Base-by-base conservation (phyloP, 2,113 vertebrate species). In the Peromyscus californicus region DNA sequence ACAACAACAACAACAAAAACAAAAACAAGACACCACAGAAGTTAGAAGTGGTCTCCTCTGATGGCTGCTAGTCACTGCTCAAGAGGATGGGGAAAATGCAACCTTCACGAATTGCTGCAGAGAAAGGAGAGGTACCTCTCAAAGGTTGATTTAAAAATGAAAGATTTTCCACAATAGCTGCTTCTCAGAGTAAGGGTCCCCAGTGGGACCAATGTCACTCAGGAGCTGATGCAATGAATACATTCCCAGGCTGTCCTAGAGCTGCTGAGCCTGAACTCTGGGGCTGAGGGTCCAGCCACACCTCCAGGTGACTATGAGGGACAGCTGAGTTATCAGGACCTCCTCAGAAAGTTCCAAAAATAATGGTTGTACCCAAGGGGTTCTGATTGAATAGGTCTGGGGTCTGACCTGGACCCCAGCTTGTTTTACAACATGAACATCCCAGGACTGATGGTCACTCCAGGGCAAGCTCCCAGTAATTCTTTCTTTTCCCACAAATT, bases 381-480 rank as follows among this genome's bases (percentile, higher is more conserved):
- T 97, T 69, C 75, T 75, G 63, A 76, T 79, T 92, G 86, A 95
- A 83, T 95, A 95, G 59, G 76, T 85, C 33, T 91, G 22, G 65
- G n/a, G 19, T 36, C 29, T 54, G 59, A 26, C 22, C 59, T 76
- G 59, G 86, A 31, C 70, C 4, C 21, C 13, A 51, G 13, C 22
- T 51, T 79, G 19, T 19, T 36, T n/a, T n/a, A 36, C 31, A 36
- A 39, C 72, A 21, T 74, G 72, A 74, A 39, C 72, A 39, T 1
- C 72, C 72, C 16, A 21, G 36, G 72, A 17, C 36, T 74, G 72
- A 70, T 36, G 13, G 31, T 70, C 69, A 67, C 65, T 17, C 29
- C 13, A 70, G 69, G 31, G 5, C 33, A 70, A 70, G 69, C 31
- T 70, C 67, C 69, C 69, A 17, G 33, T 36, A 16, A 70, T 33